Conservation (phyloP, 2,113 vertebrate genomes). For the Misgurnus mizolepis region DNA sequence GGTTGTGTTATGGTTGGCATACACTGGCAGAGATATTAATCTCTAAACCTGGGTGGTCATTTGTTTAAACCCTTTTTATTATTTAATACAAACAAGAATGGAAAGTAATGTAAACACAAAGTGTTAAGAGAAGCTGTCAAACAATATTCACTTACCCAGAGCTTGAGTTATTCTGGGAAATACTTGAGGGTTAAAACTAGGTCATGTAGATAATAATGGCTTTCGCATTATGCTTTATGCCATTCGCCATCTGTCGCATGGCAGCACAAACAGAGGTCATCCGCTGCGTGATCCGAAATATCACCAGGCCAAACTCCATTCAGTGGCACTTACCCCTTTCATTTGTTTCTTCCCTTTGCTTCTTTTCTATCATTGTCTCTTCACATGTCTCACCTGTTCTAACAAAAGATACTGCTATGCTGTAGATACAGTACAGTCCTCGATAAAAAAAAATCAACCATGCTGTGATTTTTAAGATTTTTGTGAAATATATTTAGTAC, state of each 20-base stretch:
- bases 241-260: constrained; percentile 34
- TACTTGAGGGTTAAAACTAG: constrained; percentile 23
- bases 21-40: no score
- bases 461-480: no score
- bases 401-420: no score
- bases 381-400: neutral
- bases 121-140: neutral
- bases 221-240: constrained; percentile 8
- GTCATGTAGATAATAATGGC: constrained; percentile 15
- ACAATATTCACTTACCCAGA: neutral
- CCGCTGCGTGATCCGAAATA: constrained; percentile 13
- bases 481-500: no score
- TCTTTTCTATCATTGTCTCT: neutral
- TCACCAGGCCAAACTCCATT: constrained; percentile 2
- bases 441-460: no score
- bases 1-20: no score
- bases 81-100: neutral
- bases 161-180: constrained; percentile 22
- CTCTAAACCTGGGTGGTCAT: no score
- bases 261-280: constrained; percentile 38
- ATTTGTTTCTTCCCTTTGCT: neutral
- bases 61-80: no score
- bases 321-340: neutral
- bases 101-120: neutral
- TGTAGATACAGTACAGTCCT: no score